These are phyloP conservation scores for Drosophila truncata DNA, from an alignment of 1,140 invertebrate species.

Conservation along the genomic window DNA sequence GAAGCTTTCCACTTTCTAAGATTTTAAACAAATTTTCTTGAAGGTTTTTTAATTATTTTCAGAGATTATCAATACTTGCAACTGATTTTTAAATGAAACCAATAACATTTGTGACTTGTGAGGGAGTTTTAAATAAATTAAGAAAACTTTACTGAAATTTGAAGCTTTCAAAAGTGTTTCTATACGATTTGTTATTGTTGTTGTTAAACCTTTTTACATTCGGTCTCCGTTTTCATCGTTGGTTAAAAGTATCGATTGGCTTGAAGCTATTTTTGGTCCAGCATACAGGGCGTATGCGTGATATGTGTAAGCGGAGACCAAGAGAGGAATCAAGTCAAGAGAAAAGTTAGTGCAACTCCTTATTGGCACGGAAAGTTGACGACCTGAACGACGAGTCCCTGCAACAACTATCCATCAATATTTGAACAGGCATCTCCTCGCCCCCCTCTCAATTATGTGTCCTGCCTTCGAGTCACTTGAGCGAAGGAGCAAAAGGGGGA, in stretches of 20 bases:
- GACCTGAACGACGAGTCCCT: constrained; percentile 19
- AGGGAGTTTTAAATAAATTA: too few species aligned
- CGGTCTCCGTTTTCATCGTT: background rate
- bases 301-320: background rate
- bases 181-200: background rate
- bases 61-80: background rate
- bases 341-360: constrained; percentile 30
- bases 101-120: background rate
- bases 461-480: constrained; percentile 6
- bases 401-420: constrained; percentile 43
- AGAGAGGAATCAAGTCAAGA: background rate
- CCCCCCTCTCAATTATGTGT: constrained; percentile 26
- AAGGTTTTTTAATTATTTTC: background rate
- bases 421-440: constrained; percentile 9
- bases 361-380: constrained; percentile 29
- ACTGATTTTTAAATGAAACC: background rate
- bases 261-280: constrained; percentile 37
- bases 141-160: too few species aligned
- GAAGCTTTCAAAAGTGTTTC: background rate
- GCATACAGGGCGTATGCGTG: constrained; percentile 21
- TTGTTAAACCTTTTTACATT: background rate
- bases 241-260: constrained; percentile 36
- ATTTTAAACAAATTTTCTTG: too few species aligned
- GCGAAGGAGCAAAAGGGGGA: too few species aligned
- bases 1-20: too few species aligned